A percentile compares a stretch with the other conserved stretches of the same genome.
Conservation (phyloP, 2,888 invertebrate species). For the Drosophila yooni region DNA sequence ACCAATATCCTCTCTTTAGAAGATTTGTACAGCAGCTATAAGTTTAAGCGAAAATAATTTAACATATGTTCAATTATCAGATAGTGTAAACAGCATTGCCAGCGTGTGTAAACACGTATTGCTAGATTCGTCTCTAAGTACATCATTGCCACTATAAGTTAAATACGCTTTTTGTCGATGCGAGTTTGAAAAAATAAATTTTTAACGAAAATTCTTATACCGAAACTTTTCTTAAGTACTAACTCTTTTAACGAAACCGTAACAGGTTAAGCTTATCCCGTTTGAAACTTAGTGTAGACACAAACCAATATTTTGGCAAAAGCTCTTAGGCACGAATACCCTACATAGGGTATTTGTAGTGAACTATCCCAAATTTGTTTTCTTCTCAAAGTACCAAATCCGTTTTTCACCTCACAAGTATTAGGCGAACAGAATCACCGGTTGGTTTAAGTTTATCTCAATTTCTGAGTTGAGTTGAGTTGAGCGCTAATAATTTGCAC, state of each 20-base stretch:
- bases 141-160: not conserved
- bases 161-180: not conserved
- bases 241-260: conserved; percentile 16
- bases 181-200: not conserved
- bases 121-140: not conserved
- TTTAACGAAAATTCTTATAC: not conserved
- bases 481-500: conserved; percentile 2
- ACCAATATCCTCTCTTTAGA: not conserved
- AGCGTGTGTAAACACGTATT: not conserved
- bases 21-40: not conserved
- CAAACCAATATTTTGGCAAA: conserved; percentile 6
- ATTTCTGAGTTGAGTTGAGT: conserved; percentile 9
- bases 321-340: not conserved
- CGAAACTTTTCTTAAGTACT: not conserved
- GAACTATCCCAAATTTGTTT: not conserved
- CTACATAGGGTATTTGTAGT: not conserved
- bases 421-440: conserved; percentile 1
- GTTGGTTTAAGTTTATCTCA: not conserved
- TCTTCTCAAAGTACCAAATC: not conserved
- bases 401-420: conserved; percentile 3
- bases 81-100: not conserved
- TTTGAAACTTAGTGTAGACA: conserved; percentile 17
- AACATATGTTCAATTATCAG: not conserved
- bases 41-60: too few relatives aligned
- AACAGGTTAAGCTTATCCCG: conserved; percentile 11